phyloP scores from a whole-genome alignment of 2,888 invertebrate genomes.

The Allolobophora icterica region DNA sequence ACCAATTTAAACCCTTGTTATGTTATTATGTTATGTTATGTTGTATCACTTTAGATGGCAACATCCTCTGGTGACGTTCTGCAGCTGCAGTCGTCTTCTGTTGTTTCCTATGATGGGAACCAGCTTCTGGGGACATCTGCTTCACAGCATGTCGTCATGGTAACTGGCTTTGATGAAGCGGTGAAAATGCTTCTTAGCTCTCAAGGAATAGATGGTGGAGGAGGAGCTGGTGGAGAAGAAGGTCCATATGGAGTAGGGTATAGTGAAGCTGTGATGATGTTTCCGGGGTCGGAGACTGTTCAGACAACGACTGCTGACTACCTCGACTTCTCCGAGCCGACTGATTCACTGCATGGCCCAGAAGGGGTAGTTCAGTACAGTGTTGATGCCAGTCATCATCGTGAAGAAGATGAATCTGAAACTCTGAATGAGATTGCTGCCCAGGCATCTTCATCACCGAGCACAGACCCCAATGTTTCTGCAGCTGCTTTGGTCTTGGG shows the following conservation, averaged over 20 bases:
- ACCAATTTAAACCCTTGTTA: too few relatives aligned
- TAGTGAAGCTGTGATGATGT: constrained; percentile 18
- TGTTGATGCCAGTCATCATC: background rate
- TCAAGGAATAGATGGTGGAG: constrained; percentile 15
- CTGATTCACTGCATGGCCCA: background rate
- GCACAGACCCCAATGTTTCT: background rate
- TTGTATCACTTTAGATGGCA: background rate
- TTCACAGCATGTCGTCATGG: constrained; percentile 25
- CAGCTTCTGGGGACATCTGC: background rate
- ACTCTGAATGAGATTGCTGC: background rate
- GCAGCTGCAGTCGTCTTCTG: constrained; percentile 10
- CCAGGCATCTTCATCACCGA: background rate
- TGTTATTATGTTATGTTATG: too few relatives aligned
- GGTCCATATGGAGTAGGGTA: background rate
- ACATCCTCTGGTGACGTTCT: background rate
- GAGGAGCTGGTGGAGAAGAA: background rate
- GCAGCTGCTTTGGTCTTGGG: background rate
- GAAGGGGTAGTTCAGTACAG: constrained; percentile 7
- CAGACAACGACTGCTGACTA: background rate
- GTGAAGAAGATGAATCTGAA: constrained; percentile 19
- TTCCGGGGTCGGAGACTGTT: constrained; percentile 4
- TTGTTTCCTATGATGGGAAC: background rate
- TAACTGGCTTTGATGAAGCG: constrained; percentile 20
- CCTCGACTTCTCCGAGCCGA: constrained; percentile 20
- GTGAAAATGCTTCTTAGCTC: background rate